Base-by-base conservation (phyloP, 2,888 invertebrate genomes). In the Meta bourneti region DNA sequence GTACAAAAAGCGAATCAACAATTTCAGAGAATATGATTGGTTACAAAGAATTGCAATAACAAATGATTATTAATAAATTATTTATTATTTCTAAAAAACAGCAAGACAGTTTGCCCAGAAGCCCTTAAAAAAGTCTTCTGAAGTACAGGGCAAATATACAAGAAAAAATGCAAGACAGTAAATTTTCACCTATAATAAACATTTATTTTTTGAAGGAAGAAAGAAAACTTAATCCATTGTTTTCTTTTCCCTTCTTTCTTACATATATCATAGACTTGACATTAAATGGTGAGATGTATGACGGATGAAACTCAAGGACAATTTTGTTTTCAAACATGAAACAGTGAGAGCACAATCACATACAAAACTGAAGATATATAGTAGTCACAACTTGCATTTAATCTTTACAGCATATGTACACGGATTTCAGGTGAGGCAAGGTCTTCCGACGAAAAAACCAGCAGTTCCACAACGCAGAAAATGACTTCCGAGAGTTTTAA, bases 391-490 rank as follows among this genome's bases (percentile, higher is more conserved):
- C 74, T 81, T 61, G 52, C 71, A 54, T 80, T 81, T 61, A 81
- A 88, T 75, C 75, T 81, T 88, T 88, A 77, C 78, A 86, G 85
- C 78, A 16, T 83, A 74, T 71, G 71, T 72, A 86, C 77, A 77
- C 70, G 72, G 72, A 48, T 70, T n/a, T n/a, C 52, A 71, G 71
- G 87, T 61, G 69, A 72, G 54, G 87, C 13, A 61, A 61, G 61
- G 54, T 61, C 74, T 75, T 84, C 49, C 54, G 78, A 86, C 78
- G 86, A 86, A 86, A 86, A 72, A 88, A 84, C 20, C 52, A 83
- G n/a, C 54, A 88, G 19, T 75, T 75, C 61, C 13, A 54, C 61
- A 77, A 20, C 19, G 52, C 80, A 80, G 69, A 69, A 54, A 54
- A 52, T 7, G 54, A 20, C 19, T 87, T 61, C 61, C 11, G 13